Evolutionary conservation across 2,888 invertebrate species (phyloP).

Genomic region (Phyllotreta striolata): DNA sequence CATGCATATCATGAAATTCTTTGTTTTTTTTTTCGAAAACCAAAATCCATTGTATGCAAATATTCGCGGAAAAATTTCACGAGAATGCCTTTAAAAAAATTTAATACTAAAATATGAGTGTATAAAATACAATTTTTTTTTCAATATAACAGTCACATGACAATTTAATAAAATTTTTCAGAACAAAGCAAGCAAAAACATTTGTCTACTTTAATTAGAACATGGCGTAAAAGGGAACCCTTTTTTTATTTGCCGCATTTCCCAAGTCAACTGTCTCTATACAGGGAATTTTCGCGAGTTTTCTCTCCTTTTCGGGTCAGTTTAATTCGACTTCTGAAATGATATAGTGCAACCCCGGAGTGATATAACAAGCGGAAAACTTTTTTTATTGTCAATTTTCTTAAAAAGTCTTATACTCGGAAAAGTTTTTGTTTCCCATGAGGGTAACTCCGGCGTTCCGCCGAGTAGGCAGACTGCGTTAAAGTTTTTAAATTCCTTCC

Average conservation of each 20-base stretch:
- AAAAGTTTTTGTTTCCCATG: slow-evolving; percentile 17
- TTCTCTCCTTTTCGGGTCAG: slow-evolving; percentile 13
- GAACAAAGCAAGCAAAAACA: no score
- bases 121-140: no score
- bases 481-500: slow-evolving; percentile 9
- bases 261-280: not conserved
- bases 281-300: slow-evolving; percentile 1
- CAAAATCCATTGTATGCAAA: no score
- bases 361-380: slow-evolving; percentile 27
- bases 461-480: not conserved
- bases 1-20: no score
- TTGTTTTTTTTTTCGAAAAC: no score
- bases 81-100: no score
- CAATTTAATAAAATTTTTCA: no score
- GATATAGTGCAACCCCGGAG: slow-evolving; percentile 30
- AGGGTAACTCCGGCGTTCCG: not conserved
- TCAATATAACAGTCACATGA: no score
- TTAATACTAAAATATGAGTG: no score
- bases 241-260: not conserved
- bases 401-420: slow-evolving; percentile 7
- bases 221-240: not conserved
- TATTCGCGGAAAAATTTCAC: no score
- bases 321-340: slow-evolving; percentile 27
- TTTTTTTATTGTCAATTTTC: slow-evolving; percentile 31
- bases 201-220: no score